Evolutionary conservation across 1,140 invertebrate genomes (phyloP).

Genomic region (Drosophila truncata): DNA sequence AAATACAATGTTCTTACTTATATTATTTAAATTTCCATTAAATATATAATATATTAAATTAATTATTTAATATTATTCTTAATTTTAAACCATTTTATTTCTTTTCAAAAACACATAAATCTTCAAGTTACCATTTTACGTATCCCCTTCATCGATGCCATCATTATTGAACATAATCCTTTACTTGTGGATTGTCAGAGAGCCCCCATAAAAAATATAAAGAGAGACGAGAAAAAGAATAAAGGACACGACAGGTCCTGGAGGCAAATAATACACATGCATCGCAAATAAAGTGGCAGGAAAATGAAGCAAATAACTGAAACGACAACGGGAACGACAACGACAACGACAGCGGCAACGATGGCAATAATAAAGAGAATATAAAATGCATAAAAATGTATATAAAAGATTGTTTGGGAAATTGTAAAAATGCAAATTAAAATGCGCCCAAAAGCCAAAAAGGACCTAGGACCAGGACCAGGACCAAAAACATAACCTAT

Average conservation of each 20-base stretch:
- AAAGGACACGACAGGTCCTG: constrained; percentile 15
- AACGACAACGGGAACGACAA: constrained; percentile 15
- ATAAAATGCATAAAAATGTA: constrained; percentile 48
- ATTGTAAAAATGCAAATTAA: constrained; percentile 58
- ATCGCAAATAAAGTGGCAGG: constrained; percentile 22
- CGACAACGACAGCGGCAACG: constrained; percentile 14
- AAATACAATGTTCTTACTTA: neutral
- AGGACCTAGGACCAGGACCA: constrained; percentile 3
- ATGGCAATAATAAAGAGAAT: constrained; percentile 36
- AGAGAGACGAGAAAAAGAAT: neutral
- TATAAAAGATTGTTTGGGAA: constrained; percentile 33
- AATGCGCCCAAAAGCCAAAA: constrained; percentile 52
- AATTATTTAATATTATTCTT: neutral
- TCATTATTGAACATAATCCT: constrained; percentile 9
- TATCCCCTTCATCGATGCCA: neutral
- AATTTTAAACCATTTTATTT: neutral
- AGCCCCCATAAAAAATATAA: neutral
- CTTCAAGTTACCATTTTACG: neutral
- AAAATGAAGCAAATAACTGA: constrained; percentile 17
- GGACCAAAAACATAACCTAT: constrained; percentile 25
- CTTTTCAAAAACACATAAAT: neutral
- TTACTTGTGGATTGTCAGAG: neutral
- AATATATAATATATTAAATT: neutral
- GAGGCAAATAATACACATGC: constrained; percentile 15
- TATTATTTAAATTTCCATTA: neutral